phyloP scores from a whole-genome alignment of 23 tunicate genomes.

The Ciona savignyi region DNA sequence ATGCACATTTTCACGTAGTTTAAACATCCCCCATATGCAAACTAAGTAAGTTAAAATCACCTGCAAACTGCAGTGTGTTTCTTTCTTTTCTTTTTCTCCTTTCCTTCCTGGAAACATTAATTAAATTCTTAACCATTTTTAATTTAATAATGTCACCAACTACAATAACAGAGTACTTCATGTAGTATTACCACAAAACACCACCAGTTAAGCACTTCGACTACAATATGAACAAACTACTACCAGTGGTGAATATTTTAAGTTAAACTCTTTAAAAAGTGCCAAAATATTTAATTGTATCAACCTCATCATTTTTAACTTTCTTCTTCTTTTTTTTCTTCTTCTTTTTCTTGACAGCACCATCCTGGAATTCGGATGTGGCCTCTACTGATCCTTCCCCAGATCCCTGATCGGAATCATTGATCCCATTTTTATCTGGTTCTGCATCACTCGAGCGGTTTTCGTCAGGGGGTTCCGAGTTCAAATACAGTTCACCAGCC shows the following conservation, averaged over 20 bases:
- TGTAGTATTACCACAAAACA: too few species aligned
- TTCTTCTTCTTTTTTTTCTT: background rate
- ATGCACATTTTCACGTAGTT: too few species aligned
- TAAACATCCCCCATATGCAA: background rate
- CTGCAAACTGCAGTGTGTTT: constrained; percentile 7
- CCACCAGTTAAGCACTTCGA: too few species aligned
- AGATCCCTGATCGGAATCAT: background rate
- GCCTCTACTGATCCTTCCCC: background rate
- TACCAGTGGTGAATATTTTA: too few species aligned
- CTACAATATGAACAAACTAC: too few species aligned
- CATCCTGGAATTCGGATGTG: background rate
- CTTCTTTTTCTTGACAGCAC: background rate
- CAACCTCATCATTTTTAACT: background rate
- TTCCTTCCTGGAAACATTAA: constrained; percentile 1
- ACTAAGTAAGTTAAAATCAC: background rate
- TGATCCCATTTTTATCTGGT: background rate
- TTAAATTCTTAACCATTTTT: background rate
- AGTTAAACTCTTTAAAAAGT: too few species aligned
- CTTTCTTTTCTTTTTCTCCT: background rate
- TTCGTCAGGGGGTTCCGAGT: too few species aligned
- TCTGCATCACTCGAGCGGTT: background rate
- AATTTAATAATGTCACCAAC: background rate
- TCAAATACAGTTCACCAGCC: too few species aligned
- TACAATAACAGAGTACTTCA: background rate
- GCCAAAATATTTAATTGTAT: background rate